Percentiles rank a stretch among this genome's conserved stretches.
phyloP scores from a whole-genome alignment of 2,113 vertebrate genomes.

The Rhadina sibilatrix region DNA sequence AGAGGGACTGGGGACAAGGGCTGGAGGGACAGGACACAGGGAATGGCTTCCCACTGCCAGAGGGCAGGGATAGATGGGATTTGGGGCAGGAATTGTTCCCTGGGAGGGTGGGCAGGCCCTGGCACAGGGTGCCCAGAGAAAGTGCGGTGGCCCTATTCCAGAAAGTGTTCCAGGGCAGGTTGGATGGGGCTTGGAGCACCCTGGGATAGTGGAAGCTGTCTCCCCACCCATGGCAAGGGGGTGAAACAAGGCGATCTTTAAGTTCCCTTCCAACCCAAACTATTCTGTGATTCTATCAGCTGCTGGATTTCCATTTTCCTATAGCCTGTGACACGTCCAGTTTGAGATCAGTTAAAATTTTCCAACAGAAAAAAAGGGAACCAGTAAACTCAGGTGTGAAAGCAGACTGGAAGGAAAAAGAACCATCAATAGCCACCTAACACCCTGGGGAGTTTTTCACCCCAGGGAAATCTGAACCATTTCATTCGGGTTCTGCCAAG shows the following conservation, averaged over 20 bases:
- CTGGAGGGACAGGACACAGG: fast-evolving
- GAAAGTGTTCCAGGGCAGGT: fast-evolving
- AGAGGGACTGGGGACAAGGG: not conserved
- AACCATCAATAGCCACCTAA: not conserved
- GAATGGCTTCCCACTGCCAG: not conserved
- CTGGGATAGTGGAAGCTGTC: not conserved
- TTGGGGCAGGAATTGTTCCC: fast-evolving
- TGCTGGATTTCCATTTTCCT: not conserved
- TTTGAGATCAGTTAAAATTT: not conserved
- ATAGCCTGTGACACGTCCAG: not conserved
- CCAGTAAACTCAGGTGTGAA: not conserved
- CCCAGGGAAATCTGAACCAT: not conserved
- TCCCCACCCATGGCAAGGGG: not conserved
- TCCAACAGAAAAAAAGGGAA: not conserved
- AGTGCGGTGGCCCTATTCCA: not conserved
- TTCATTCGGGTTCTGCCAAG: not conserved
- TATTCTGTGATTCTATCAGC: not conserved
- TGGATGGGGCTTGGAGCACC: not conserved
- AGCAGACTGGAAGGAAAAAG: not conserved
- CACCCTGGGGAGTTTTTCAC: not conserved
- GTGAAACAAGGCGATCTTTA: not conserved
- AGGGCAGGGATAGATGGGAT: fast-evolving
- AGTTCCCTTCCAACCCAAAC: not conserved
- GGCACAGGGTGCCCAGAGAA: not conserved
- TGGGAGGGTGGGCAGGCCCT: not conserved